Conservation (phyloP, 2,113 vertebrate species). For the Phaethornis superciliosus region DNA sequence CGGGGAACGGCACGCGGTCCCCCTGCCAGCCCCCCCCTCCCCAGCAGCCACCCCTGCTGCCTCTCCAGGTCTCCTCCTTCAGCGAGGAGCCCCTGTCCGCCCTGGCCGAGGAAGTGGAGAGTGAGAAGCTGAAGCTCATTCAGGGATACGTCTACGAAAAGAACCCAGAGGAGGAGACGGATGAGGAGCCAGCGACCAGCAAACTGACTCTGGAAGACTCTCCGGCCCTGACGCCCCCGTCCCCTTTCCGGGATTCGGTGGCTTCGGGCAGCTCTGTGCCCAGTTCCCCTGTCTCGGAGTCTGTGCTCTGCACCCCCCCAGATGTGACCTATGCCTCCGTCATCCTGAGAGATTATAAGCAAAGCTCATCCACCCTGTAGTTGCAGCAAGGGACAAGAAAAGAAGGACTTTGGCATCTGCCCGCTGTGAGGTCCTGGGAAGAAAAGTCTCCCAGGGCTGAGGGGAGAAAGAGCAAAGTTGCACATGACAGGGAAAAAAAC, state of each 20-base stretch:
- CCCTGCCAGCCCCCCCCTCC: slow-evolving; percentile 56
- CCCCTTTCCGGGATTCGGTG: slow-evolving; percentile 95
- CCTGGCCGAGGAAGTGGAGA: slow-evolving; percentile 73
- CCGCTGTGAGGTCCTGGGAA: background rate
- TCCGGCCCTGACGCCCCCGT: slow-evolving; percentile 89
- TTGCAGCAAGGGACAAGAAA: background rate
- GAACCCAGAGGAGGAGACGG: slow-evolving; percentile 83
- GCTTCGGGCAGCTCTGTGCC: slow-evolving; percentile 85
- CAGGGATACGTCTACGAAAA: slow-evolving; percentile 87
- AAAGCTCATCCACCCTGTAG: slow-evolving; percentile 97
- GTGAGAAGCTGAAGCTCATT: slow-evolving; percentile 86
- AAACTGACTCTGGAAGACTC: slow-evolving; percentile 87
- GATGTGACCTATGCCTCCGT: slow-evolving; percentile 85
- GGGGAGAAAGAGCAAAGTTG: background rate
- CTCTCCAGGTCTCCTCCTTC: slow-evolving; percentile 76
- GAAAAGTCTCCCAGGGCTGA: background rate
- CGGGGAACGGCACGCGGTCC: slow-evolving; percentile 65
- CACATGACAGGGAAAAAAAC: background rate
- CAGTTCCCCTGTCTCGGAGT: slow-evolving; percentile 86
- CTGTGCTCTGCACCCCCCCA: slow-evolving; percentile 83
- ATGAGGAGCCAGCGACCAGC: slow-evolving; percentile 77
- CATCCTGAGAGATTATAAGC: slow-evolving; percentile 90
- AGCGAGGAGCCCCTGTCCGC: slow-evolving; percentile 77
- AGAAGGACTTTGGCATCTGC: background rate
- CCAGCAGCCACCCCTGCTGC: slow-evolving; percentile 75